Conservation (phyloP, 2,113 vertebrate species). For the Callithrix jacchus region DNA sequence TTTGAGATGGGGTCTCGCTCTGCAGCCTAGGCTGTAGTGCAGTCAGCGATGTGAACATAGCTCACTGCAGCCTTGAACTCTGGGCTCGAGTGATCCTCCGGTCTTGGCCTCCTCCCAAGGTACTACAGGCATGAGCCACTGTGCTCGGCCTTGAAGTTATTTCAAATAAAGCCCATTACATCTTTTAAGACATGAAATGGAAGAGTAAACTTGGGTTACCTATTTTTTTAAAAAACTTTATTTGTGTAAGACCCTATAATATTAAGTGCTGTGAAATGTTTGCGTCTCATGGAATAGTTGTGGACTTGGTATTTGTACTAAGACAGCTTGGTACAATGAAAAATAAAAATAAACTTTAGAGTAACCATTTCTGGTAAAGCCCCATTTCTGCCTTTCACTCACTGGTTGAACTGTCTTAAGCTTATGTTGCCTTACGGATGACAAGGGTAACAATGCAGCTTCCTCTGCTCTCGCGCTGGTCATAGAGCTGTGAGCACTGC, state of each 20-base stretch:
- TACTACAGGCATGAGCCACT: too few relatives aligned
- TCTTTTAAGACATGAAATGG: background rate
- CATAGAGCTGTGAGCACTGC: background rate
- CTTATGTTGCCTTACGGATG: background rate
- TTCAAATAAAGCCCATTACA: constrained; percentile 17
- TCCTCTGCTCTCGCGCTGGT: background rate
- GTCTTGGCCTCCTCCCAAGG: too few relatives aligned
- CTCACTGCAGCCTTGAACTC: too few relatives aligned
- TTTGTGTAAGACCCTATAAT: background rate
- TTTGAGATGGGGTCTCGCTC: too few relatives aligned
- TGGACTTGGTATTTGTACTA: background rate
- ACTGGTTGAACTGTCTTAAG: background rate
- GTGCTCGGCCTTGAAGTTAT: background rate
- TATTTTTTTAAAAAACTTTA: background rate
- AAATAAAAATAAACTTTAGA: background rate
- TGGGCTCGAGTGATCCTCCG: too few relatives aligned
- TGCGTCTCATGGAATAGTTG: background rate
- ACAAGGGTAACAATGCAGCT: background rate
- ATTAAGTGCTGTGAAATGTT: background rate
- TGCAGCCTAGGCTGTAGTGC: too few relatives aligned
- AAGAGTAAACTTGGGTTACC: background rate
- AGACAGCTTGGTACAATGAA: background rate
- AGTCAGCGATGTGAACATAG: too few relatives aligned
- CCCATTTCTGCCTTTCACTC: background rate
- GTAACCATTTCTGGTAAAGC: background rate